A percentile compares a stretch with the other conserved stretches of the same genome.
Evolutionary conservation across 2,888 invertebrate species (phyloP).

Genomic region (Acleris holmiana): DNA sequence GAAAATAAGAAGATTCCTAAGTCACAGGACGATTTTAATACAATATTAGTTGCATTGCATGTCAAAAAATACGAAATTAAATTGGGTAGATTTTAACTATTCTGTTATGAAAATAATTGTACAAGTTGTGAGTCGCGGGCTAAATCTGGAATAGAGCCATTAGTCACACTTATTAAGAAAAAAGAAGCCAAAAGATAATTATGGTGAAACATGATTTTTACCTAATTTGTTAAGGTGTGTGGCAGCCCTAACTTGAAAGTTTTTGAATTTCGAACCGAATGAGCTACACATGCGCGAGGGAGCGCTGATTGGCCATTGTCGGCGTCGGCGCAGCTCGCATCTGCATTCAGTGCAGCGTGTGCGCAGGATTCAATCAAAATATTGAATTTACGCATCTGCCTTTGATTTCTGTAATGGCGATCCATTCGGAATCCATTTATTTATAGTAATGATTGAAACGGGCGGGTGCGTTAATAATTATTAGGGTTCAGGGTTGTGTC

Average conservation of each 20-base stretch:
- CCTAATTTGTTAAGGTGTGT: background rate
- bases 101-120: too few relatives aligned
- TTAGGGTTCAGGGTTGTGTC: background rate
- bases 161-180: too few relatives aligned
- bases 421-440: background rate
- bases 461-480: background rate
- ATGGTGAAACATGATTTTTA: too few relatives aligned
- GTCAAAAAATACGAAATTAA: too few relatives aligned
- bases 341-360: conserved; percentile 8
- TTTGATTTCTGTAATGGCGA: conserved; percentile 8
- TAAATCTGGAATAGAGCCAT: too few relatives aligned
- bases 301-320: conserved; percentile 74
- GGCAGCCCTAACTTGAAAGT: conserved; percentile 19
- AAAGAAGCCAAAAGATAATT: too few relatives aligned
- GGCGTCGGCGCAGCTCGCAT: conserved; percentile 62
- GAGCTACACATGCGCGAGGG: conserved; percentile 50
- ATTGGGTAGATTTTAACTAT: too few relatives aligned
- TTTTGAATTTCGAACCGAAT: conserved; percentile 29
- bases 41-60: too few relatives aligned
- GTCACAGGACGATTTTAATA: too few relatives aligned
- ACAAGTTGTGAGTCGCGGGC: too few relatives aligned
- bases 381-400: conserved; percentile 37
- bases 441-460: background rate
- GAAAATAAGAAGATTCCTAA: too few relatives aligned
- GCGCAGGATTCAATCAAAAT: conserved; percentile 20